These are phyloP conservation scores for Pelobates fuscus DNA, from an alignment of 2,113 vertebrate genomes.

Conservation along the genomic window DNA sequence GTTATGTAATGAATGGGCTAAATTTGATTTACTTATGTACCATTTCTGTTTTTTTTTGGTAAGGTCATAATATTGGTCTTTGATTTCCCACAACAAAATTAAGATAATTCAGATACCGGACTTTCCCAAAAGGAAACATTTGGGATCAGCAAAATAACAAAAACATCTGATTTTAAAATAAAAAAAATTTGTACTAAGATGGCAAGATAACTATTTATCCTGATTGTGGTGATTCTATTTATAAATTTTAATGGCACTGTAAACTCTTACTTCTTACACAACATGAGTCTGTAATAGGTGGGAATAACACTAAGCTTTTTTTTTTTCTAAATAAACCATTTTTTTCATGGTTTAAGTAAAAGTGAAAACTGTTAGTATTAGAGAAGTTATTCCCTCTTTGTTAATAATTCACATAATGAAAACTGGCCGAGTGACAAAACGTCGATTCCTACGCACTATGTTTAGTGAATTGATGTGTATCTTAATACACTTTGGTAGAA, in stretches of 20 bases:
- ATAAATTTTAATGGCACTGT: neutral
- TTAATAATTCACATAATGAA: constrained; percentile 14
- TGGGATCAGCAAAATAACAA: neutral
- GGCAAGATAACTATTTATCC: neutral
- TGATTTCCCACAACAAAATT: neutral
- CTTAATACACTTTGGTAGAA: neutral
- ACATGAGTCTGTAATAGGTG: neutral
- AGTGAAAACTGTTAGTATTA: neutral
- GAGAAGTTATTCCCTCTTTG: neutral
- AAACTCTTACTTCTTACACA: neutral
- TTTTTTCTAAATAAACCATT: neutral
- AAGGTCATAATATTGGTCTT: neutral
- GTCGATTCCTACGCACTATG: neutral
- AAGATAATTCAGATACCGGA: neutral
- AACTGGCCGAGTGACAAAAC: neutral
- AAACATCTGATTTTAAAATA: neutral
- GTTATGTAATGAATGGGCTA: neutral
- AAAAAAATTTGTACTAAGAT: neutral
- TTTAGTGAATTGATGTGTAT: neutral
- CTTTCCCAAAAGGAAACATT: neutral
- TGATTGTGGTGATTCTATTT: neutral
- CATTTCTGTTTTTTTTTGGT: neutral
- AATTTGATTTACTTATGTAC: neutral
- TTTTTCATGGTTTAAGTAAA: neutral
- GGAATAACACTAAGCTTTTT: neutral